Evolutionary conservation across 2,888 invertebrate genomes (phyloP), one percentile per base, ranked within the genome.

Genomic region (Phaedon cochleariae): DNA sequence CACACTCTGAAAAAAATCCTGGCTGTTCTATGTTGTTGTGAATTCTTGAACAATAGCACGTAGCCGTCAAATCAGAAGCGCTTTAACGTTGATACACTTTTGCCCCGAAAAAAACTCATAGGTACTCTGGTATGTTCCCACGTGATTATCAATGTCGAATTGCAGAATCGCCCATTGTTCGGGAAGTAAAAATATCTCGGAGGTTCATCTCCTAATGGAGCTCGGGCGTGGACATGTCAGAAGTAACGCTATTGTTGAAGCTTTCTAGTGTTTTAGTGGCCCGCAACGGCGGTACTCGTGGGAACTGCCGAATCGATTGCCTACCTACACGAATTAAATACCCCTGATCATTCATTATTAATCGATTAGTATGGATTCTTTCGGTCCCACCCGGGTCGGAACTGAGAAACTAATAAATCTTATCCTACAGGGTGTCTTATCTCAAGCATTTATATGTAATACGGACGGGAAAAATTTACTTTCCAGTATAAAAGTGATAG

Each of bases 141-240:
- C 66, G 69, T 64, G 62, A 69, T 67, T 66, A 69, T 64, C 54
- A 41, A 49, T 57, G 59, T 66, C 60, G 66, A 64, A 66, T 69
- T 69, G 69, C 69, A 67, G 64, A 66, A 66, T 64, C 58, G 59
- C 59, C 52, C 52, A 66, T 55, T 55, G 55, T 55, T 22, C 21
- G 58, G 52, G 52, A 65, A 45, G 34, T 53, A 21, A 34, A 62
- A 55, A 62, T 65, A 67, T 63, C 65, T 65, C 55, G 59, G 59
- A 60, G 53, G 58, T 59, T 58, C 51, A 67, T 69, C 67, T 70
- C 73, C 73, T 76, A 76, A 76, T 77, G 77, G 76, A 75, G 74
- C 73, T 68, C 75, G 78, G 80, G 80, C 80, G 80, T 76, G 77
- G 78, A 79, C 69, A 77, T 78, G 80, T 80, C 80, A 80, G 79